Evolutionary conservation across 1,140 invertebrate genomes (phyloP), one percentile per base, ranked within the genome.

Genomic region (Bombus sibiricus): DNA sequence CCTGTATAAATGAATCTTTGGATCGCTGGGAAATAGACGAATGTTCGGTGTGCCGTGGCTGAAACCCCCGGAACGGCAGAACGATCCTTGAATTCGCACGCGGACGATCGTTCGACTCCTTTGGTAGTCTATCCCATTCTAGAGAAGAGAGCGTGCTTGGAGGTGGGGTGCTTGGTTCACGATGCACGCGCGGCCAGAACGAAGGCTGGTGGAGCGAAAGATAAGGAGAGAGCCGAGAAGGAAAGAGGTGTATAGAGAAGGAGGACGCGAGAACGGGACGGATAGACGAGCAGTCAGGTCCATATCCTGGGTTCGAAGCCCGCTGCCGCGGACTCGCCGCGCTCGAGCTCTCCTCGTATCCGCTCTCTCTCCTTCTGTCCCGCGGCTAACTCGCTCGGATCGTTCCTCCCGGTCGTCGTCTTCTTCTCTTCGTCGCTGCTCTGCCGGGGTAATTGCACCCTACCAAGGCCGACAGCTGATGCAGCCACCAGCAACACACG

Each of bases 381-480:
- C 39, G 76, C 37, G 15, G 39, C 71, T 71, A 59, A 81, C 80
- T 87, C 75, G 57, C 43, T 77, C 85, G 66, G 75, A 68, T 83
- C 81, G 75, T 83, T 86, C 84, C 47, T 83, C 53, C 59, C 88
- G 87, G 22, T 88, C 88, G 39, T 79, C 71, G 43, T 81, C 86
- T 86, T 71, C 71, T 43, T 78, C 86, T 86, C 92, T 89, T 91
- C 91, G 92, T 93, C 92, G 92, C 89, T 93, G 90, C 91, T 91
- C 89, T 89, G 93, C 88, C 92, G 94, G 93, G 94, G 94, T 95
- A 95, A 95, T 95, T 94, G 94, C 93, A 94, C 94, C 94, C 94
- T 94, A 93, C 94, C 94, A 95, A 95, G 94, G 94, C 92, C 94
- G 94, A 94, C 94, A 95, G 94, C 94, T 95, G 94, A 95, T 95